Evolutionary conservation across 2,888 invertebrate species (phyloP).

Genomic region (Vanessa cardui): DNA sequence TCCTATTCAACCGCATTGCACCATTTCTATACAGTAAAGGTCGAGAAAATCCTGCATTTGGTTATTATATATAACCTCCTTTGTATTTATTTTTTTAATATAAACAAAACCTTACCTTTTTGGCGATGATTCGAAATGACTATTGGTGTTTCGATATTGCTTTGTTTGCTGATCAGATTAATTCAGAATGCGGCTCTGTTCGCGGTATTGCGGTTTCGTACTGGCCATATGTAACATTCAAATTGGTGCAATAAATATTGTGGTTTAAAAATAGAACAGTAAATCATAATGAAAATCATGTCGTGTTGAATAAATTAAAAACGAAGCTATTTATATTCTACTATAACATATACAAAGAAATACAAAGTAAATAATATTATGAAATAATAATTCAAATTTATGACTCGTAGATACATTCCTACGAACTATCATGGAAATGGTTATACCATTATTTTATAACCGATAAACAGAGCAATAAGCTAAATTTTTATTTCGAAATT

Average conservation of each 20-base stretch:
- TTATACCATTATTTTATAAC: neutral
- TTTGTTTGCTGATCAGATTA: constrained; percentile 15
- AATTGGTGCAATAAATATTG: constrained; percentile 5
- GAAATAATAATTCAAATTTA: neutral
- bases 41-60: constrained; percentile 59
- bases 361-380: constrained; percentile 6
- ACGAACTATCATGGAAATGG: constrained; percentile 1
- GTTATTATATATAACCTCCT: constrained; percentile 8
- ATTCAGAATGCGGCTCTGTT: constrained; percentile 11
- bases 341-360: neutral
- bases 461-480: constrained; percentile 6
- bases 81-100: constrained; percentile 4
- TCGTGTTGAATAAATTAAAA: no score
- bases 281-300: no score
- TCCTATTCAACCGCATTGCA: constrained; percentile 70
- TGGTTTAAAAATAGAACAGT: neutral
- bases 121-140: neutral
- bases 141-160: constrained; percentile 17
- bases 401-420: neutral
- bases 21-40: constrained; percentile 62
- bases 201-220: constrained; percentile 16
- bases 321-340: no score
- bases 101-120: neutral
- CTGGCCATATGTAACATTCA: constrained; percentile 2
- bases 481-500: constrained; percentile 4